Percentiles rank a stretch among this genome's conserved stretches.
Evolutionary conservation across 2,113 vertebrate species (phyloP).

Genomic region (Melanerpes aurifrons): DNA sequence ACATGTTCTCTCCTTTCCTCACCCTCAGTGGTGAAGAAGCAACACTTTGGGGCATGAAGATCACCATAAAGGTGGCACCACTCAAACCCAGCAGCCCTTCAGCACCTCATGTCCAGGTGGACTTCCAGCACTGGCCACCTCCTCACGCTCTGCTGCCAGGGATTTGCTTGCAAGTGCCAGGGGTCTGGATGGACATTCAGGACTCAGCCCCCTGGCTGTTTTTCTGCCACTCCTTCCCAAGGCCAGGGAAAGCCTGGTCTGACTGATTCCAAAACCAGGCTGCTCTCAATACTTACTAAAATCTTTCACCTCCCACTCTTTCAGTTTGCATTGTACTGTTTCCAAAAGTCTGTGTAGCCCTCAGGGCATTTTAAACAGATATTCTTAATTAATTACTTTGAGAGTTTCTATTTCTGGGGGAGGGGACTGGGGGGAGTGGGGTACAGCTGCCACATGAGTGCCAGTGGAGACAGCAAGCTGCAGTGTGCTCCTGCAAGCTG

Average conservation of each 20-base stretch:
- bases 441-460: not conserved
- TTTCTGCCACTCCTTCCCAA: not conserved
- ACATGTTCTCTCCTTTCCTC: rapidly evolving
- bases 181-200: not conserved
- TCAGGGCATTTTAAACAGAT: not conserved
- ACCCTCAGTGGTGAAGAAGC: not conserved
- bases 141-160: not conserved
- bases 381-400: not conserved
- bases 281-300: not conserved
- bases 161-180: not conserved
- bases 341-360: not conserved
- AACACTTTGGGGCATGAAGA: not conserved
- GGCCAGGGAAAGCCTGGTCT: not conserved
- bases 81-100: not conserved
- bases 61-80: not conserved
- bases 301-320: not conserved
- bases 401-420: not conserved
- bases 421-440: too few relatives aligned
- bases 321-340: not conserved
- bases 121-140: not conserved
- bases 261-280: not conserved
- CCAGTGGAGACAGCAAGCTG: not conserved
- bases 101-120: rapidly evolving
- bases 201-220: not conserved
- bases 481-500: not conserved